Base-by-base conservation (phyloP, 2,888 invertebrate genomes). In the Trilocha varians region DNA sequence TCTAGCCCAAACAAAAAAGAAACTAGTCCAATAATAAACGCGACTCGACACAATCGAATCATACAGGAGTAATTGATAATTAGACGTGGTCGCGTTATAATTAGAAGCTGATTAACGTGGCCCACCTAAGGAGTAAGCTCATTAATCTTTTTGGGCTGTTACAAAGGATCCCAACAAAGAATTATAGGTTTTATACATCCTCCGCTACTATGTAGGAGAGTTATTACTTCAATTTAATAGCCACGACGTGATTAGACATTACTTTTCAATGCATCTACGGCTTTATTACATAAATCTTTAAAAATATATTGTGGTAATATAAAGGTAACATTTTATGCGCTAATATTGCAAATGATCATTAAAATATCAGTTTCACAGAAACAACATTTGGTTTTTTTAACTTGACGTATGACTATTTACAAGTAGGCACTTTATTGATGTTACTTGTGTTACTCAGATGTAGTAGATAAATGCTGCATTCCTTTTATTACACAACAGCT, bases 161-260 rank as follows among this genome's bases (percentile, higher is more conserved):
- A 78, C 78, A 77, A 78, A 77, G 72, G 72, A 76, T 63, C 71
- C 65, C 64, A 73, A 74, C 72, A 72, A 78, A 79, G 80, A 84
- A 71, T 82, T 80, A 84, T 79, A 67, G 69, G 62, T 70, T 69
- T 75, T 76, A 78, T 75, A 68, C 68, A 68, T 63, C 62, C 57
- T 57, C 59, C 47, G 52, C 52, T 55, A 85, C 84, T 84, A 84
- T 82, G 84, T 85, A 71, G 69, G 52, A 65, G 72, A 76, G 70
- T 80, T 82, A 84, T 76, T 74, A 69, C 80, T 75, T 73, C 64
- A 65, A 70, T 82, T 84, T 84, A 82, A 84, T 79, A 78, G 70
- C 71, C 65, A 53, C 55, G 44, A 49, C 64, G 69, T 84, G 82
- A 82, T 85, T 83, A 84, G 80, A 79, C 75, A 76, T 66, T 71